Evolutionary conservation across 2,888 invertebrate species (phyloP).

Genomic region (Eupelmus urozonus): DNA sequence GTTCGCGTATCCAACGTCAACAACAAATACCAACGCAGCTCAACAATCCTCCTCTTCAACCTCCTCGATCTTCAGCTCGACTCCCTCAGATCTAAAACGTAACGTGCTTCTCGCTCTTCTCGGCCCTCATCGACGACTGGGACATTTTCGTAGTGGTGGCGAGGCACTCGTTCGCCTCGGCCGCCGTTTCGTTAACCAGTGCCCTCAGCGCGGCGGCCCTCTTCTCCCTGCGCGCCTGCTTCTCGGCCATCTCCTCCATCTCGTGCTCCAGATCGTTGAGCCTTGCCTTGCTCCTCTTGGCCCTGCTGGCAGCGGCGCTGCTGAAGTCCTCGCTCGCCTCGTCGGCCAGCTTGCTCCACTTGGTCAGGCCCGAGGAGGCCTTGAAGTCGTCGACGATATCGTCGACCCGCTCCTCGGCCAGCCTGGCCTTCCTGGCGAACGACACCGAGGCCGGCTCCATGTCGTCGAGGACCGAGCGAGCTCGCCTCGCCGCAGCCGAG

Average conservation of each 20-base stretch:
- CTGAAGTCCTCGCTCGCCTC: constrained; percentile 78
- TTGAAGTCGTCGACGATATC: constrained; percentile 77
- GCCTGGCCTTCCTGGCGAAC: not conserved
- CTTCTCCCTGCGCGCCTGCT: constrained; percentile 84
- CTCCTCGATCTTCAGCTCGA: too few relatives aligned
- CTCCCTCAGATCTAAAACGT: too few relatives aligned
- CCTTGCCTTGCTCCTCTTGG: constrained; percentile 83
- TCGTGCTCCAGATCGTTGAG: constrained; percentile 86
- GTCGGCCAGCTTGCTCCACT: constrained; percentile 81
- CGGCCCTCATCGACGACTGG: constrained; percentile 65
- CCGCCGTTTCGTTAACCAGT: constrained; percentile 81
- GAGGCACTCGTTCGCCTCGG: constrained; percentile 74
- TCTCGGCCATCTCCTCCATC: constrained; percentile 85
- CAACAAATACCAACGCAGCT: too few relatives aligned
- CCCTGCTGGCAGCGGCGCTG: constrained; percentile 82
- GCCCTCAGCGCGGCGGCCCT: constrained; percentile 85
- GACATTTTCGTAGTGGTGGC: constrained; percentile 65
- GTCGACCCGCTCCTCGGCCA: constrained; percentile 68
- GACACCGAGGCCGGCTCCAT: constrained; percentile 75
- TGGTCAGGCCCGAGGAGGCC: constrained; percentile 80
- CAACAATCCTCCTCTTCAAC: too few relatives aligned
- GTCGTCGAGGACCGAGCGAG: constrained; percentile 77
- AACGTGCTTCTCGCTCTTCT: constrained; percentile 73
- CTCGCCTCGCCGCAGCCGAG: too few relatives aligned
- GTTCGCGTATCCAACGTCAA: too few relatives aligned